Percentiles rank a stretch among this genome's conserved stretches.
Conservation (phyloP, 2,113 vertebrate species). For the Sterrhoptilus dennistouni region DNA sequence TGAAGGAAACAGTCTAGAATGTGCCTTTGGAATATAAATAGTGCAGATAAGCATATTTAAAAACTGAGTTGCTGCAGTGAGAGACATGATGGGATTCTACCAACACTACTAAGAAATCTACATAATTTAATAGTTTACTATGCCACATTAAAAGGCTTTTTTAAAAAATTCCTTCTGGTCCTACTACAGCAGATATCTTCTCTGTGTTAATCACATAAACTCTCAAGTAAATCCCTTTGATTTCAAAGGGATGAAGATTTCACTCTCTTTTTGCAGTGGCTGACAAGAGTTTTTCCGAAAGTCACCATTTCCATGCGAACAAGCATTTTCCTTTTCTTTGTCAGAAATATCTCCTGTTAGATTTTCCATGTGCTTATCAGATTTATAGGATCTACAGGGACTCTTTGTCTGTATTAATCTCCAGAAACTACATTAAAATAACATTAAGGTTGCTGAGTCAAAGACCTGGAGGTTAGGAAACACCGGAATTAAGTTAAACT, state of each 20-base stretch:
- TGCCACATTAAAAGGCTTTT: background rate
- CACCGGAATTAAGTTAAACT: constrained; percentile 31
- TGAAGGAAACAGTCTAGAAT: background rate
- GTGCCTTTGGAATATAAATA: background rate
- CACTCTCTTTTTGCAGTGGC: background rate
- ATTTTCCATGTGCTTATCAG: constrained; percentile 25
- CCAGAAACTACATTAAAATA: constrained; percentile 30
- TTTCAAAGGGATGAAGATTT: constrained; percentile 49
- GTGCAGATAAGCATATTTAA: background rate
- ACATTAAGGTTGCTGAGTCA: constrained; percentile 30
- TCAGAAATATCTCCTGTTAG: background rate
- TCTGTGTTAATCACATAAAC: constrained; percentile 40
- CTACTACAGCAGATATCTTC: background rate
- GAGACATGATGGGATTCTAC: background rate
- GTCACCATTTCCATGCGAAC: background rate
- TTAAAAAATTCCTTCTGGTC: background rate
- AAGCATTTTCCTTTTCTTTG: background rate
- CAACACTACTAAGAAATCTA: background rate
- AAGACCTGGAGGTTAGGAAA: constrained; percentile 14
- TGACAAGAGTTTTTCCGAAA: background rate
- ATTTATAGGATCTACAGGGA: constrained; percentile 22
- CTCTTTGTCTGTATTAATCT: constrained; percentile 22
- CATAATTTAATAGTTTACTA: background rate
- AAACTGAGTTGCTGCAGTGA: background rate
- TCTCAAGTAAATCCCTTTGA: constrained; percentile 23